Evolutionary conservation across 2,113 vertebrate genomes (phyloP), one percentile per base, ranked within the genome.

Genomic region (Trogon melanurus): DNA sequence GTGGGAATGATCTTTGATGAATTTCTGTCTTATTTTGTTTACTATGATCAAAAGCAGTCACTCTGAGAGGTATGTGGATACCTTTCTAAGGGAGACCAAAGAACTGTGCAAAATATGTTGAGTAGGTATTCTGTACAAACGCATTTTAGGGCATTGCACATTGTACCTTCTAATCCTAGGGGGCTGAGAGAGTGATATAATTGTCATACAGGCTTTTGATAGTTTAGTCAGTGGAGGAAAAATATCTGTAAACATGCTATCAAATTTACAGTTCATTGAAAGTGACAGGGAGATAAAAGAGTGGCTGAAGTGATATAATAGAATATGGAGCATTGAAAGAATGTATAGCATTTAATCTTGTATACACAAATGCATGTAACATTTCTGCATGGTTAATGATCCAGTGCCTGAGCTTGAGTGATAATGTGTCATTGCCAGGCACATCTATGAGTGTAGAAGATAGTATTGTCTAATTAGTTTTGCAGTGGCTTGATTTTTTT

Each of bases 201-300:
- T 71, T 71, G 80, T 81, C 64, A 51, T n/a, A 41, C 36, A 82
- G 19, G 60, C n/a, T 93, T 95, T 83, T 90, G 82, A 85, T 90
- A 80, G 53, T 58, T 95, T 85, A 89, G 89, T 91, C 78, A 92
- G 69, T 45, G 72, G n/a, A 88, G 88, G 82, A 90, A 91, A 95
- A 95, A 83, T 81, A 79, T 86, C 82, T 91, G 85, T 92, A 96
- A 96, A 95, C 76, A 84, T 79, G 69, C 57, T 86, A 84, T 88
- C 83, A 95, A 96, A 91, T 96, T 91, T 94, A 83, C 86, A 95
- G 86, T 89, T 96, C 76, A 94, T 91, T 94, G 92, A 62, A 95
- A 95, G 65, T 95, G 95, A 91, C 88, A 90, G 34, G 78, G 79
- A 95, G 70, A 93, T 85, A 88, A 85, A 95, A 85, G 79, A 95